Evolutionary conservation across 2,113 vertebrate genomes (phyloP).

Genomic region (Eupsittula cactorum): DNA sequence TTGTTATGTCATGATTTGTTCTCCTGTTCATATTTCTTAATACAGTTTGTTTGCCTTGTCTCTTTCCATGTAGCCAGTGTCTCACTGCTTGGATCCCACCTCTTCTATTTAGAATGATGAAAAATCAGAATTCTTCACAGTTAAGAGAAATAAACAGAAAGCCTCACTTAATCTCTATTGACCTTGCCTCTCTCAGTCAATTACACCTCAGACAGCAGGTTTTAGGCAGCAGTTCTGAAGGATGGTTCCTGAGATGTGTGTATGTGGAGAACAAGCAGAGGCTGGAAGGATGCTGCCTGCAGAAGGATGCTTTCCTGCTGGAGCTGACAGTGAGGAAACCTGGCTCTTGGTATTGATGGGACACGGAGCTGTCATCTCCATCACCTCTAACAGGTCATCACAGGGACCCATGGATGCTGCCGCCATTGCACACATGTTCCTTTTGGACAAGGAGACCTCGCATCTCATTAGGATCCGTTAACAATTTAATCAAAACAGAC

Average conservation of each 20-base stretch:
- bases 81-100: background rate
- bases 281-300: background rate
- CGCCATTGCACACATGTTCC: fast-evolving
- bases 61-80: background rate
- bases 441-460: fast-evolving
- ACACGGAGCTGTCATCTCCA: fast-evolving
- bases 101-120: background rate
- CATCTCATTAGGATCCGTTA: fast-evolving
- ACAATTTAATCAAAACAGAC: background rate
- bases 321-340: fast-evolving
- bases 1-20: background rate
- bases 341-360: fast-evolving
- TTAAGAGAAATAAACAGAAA: conserved; percentile 11
- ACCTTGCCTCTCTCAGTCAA: background rate
- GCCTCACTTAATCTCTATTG: background rate
- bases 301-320: background rate
- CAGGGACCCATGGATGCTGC: background rate
- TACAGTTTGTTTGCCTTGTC: background rate
- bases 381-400: fast-evolving
- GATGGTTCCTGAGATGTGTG: fast-evolving
- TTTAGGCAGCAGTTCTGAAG: no score
- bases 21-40: background rate
- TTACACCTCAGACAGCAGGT: background rate
- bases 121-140: background rate
- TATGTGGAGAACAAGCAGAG: fast-evolving